Evolutionary conservation across 2,888 invertebrate genomes (phyloP), one percentile per base, ranked within the genome.

Genomic region (Athalia circularis): DNA sequence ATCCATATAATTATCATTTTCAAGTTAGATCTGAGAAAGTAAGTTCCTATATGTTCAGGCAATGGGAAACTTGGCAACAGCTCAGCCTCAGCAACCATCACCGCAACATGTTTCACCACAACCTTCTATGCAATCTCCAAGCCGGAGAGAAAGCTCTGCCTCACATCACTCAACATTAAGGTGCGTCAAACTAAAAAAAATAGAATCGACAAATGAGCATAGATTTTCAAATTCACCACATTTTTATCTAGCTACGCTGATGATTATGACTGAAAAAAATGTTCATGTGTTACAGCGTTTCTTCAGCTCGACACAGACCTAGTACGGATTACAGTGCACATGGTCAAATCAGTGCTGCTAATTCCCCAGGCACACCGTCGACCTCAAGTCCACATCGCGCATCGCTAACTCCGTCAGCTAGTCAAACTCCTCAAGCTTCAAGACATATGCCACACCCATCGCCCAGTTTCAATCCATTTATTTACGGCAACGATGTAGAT

Each of bases 401-500:
- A 29, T 92, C 92, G 0, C 86, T 91, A 0, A 92, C 93, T 43
- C 91, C 91, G 59, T 89, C 92, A 9, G 90, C 91, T 54, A 91
- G 92, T 77, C 91, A 92, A 11, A 91, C 93, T 7, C 81, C 83
- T 15, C 85, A 86, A 0, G 85, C 83, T 7, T 88, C 85, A 79
- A 89, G 83, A 79, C 85, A 79, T 79, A 84, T 76, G n/a, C 77
- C 80, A 0, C 82, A 83, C 5, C 77, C 79, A 6, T 76, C 82
- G 0, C 78, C 88, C 3, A 84, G 91, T 3, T 91, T 94, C 86
- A 98, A 98, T 91, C 97, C 97, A 0, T 96, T 98, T 86, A 97
- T 98, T 83, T 97, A 95, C 88, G 97, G 97, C 62, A 96, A 95
- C 87, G 98, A 99, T 90, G 97, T 99, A 0, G 99, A 99, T 90